phyloP scores from a whole-genome alignment of 2,113 vertebrate genomes.

The Pluvianellus socialis region DNA sequence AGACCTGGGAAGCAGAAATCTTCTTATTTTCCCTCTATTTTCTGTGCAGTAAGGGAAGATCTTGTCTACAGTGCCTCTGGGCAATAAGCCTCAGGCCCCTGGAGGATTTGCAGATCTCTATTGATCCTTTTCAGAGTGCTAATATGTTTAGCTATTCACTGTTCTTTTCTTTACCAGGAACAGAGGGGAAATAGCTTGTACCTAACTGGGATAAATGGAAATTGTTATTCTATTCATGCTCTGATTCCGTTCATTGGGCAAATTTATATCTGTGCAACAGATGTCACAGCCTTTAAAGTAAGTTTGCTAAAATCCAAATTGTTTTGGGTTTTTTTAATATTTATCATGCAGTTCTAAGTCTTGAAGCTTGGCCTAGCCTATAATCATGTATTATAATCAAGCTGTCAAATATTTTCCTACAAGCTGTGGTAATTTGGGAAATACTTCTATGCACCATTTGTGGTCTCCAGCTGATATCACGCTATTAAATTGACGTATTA shows the following conservation, averaged over 20 bases:
- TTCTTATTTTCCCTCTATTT: neutral
- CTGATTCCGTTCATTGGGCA: neutral
- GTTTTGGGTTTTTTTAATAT: accelerated
- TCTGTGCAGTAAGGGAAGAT: neutral
- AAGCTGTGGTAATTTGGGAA: neutral
- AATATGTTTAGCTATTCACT: neutral
- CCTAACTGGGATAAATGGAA: neutral
- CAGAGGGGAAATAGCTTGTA: neutral
- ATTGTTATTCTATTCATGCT: neutral
- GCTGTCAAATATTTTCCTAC: neutral
- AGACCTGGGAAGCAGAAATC: neutral
- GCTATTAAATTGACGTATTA: neutral
- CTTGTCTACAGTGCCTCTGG: neutral
- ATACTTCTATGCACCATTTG: neutral
- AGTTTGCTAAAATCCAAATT: neutral
- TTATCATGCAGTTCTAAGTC: neutral
- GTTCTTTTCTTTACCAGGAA: neutral
- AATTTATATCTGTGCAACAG: neutral
- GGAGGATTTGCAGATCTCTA: neutral
- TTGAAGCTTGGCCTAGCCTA: neutral
- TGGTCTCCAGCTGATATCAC: neutral
- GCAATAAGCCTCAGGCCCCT: neutral
- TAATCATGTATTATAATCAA: neutral
- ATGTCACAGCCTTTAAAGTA: neutral
- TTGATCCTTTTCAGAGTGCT: neutral